phyloP scores from a whole-genome alignment of 53 echinoderm and acorn worm genomes.

The Apostichopus leukothele region DNA sequence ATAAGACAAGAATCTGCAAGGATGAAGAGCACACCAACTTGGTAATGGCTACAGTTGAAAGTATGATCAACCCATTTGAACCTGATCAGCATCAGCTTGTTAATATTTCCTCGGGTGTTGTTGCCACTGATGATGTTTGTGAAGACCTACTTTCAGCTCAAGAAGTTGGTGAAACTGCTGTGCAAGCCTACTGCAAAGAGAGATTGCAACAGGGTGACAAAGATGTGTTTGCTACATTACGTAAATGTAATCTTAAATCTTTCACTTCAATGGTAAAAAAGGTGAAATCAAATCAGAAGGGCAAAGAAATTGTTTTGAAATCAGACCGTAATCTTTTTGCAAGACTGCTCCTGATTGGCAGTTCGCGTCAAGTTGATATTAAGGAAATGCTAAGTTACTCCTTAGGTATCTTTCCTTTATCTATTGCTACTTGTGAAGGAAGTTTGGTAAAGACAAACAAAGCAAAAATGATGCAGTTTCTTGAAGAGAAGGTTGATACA shows the following conservation, averaged over 20 bases:
- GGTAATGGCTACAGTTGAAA: conserved; percentile 40
- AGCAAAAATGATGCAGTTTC: conserved; percentile 42
- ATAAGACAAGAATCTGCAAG: conserved; percentile 11
- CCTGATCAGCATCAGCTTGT: conserved; percentile 25
- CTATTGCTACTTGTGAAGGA: conserved; percentile 52
- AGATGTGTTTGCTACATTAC: conserved; percentile 24
- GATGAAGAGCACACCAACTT: conserved; percentile 41
- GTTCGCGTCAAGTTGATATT: conserved; percentile 32
- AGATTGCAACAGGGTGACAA: conserved; percentile 44
- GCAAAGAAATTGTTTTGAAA: conserved; percentile 36
- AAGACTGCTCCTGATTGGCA: conserved; percentile 45
- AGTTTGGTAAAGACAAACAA: conserved; percentile 49
- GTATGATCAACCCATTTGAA: conserved; percentile 57
- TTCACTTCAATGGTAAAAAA: conserved; percentile 32
- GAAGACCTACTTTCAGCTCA: conserved; percentile 25
- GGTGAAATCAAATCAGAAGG: conserved; percentile 40
- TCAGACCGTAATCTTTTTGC: conserved; percentile 46
- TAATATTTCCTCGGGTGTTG: conserved; percentile 46
- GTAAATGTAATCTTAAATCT: conserved; percentile 31
- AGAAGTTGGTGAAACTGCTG: conserved; percentile 35
- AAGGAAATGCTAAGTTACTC: conserved; percentile 43
- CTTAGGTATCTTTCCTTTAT: conserved; percentile 31
- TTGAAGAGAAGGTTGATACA: conserved; percentile 45
- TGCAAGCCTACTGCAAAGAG: conserved; percentile 35
- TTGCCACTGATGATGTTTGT: conserved; percentile 34